Base-by-base conservation (phyloP, 2,888 invertebrate genomes). In the Belgica antarctica region DNA sequence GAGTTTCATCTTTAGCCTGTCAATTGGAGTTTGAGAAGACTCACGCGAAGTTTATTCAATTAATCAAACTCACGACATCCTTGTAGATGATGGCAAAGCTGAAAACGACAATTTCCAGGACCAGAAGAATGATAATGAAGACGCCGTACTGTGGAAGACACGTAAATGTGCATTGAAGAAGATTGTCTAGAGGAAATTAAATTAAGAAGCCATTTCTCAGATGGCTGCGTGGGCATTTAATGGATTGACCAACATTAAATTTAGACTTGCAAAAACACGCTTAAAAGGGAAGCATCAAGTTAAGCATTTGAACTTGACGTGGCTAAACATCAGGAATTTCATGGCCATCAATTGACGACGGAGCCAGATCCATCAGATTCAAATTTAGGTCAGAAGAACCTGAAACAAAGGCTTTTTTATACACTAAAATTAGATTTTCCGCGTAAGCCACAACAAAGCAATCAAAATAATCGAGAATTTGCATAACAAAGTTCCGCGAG, bases 11-110 rank as follows among this genome's bases (percentile, higher is more conserved):
- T 76, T 87, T 85, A 68, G 86, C 83, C 86, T 87, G 12, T 46
- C 2, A 47, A 36, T 19, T 52, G 17, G n/a, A n/a, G 12, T 68
- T 24, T 71, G 27, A 72, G 65, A 68, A 57, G 65, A 71, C 2
- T 57, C 25, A 47, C 7, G 7, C 15, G 47, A 24, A 57, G 17
- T 65, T 71, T 57, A 34, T 41, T n/a, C n/a, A n/a, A n/a, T n/a
- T 59, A 15, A 71, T 17, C 5, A 63, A 52, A 77, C 78, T 78
- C 78, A 87, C 87, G 76, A 83, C 83, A 71, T 83, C 82, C 80
- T 84, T 87, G 75, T 87, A 86, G 71, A 86, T 85, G 57, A 84
- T 84, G 27, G 86, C 87, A 73, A 89, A 79, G 70, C 86, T 85
- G 70, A 85, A 87, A 47, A 85, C 85, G 10, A 87, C 83, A 73